Evolutionary conservation across 2,888 invertebrate species (phyloP), one percentile per base, ranked within the genome.

Genomic region (Eupsilia transversa): DNA sequence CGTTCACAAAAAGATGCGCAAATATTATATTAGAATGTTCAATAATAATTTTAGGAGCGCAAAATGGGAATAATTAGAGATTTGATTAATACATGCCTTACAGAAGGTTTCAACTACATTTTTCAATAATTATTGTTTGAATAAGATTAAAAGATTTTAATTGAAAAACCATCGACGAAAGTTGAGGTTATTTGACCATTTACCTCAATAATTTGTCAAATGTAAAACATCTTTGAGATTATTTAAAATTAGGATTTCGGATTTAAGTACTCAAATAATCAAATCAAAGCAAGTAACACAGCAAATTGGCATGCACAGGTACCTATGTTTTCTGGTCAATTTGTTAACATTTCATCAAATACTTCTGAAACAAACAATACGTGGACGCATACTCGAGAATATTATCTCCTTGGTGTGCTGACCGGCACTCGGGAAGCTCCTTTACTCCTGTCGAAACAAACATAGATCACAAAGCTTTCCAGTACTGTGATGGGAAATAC

Each of bases 391-490:
- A 7, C 33, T 9, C 9, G 60, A 38, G 10, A 38, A 38, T 27
- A 38, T 20, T 10, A 20, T 14, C 23, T n/a, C 23, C 23, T 7
- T 30, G 23, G 23, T 30, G 63, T 23, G 27, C 54, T 20, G 27
- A 4, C 43, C 4, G 23, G 9, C 30, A 14, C 23, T 30, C 4
- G 23, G 20, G 12, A 23, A 10, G 27, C 27, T 27, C 20, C 20
- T 14, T 30, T 6, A 38, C 46, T 14, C 9, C 33, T 27, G n/a
- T 20, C 4, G 14, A 20, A 33, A 66, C 4, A 2, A 41, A 66
- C 12, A 33, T 68, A 30, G 17, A n/a, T 68, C 41, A 65, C 41
- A 54, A 66, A 70, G 41, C 35, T 27, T 20, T 12, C 35, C n/a
- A 57, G 23, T 3, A 17, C 14, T 30, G 43, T n/a, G n/a, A 56